Evolutionary conservation across 2,888 invertebrate genomes (phyloP).

Genomic region (Monopis laevigella): DNA sequence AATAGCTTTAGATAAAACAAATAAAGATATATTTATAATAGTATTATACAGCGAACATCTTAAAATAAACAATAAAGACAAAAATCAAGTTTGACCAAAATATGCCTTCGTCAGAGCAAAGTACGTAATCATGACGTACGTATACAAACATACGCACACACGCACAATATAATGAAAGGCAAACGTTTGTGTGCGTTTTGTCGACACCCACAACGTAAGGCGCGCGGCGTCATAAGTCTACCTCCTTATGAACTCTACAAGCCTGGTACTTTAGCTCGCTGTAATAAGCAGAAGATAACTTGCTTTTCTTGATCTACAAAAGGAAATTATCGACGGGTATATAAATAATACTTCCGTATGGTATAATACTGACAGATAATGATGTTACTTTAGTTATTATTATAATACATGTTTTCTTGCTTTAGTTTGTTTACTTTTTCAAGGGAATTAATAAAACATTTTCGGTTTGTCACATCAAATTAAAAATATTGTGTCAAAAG

Average conservation of each 20-base stretch:
- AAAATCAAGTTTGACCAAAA: constrained; percentile 8
- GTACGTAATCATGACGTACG: constrained; percentile 7
- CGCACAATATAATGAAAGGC: constrained; percentile 23
- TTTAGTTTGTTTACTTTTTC: too few species aligned
- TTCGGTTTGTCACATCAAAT: too few species aligned
- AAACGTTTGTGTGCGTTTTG: background rate
- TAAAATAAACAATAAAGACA: too few species aligned
- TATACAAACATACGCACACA: constrained; percentile 29
- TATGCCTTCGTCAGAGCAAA: background rate
- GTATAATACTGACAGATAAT: too few species aligned
- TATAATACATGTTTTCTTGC: too few species aligned
- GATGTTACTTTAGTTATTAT: too few species aligned
- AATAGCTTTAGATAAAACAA: too few species aligned
- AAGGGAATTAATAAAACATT: too few species aligned
- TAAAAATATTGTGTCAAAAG: too few species aligned
- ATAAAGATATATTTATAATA: too few species aligned
- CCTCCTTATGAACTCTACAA: constrained; percentile 47
- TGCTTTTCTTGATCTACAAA: constrained; percentile 34
- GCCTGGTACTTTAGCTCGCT: constrained; percentile 57
- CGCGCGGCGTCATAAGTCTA: constrained; percentile 52
- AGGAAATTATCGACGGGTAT: constrained; percentile 4
- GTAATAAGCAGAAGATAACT: constrained; percentile 66
- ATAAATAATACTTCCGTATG: constrained; percentile 3
- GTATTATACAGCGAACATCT: too few species aligned
- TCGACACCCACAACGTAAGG: constrained; percentile 13